Conservation (phyloP, 2,797 vertebrate species). For the Eurystomus glaucurus region DNA sequence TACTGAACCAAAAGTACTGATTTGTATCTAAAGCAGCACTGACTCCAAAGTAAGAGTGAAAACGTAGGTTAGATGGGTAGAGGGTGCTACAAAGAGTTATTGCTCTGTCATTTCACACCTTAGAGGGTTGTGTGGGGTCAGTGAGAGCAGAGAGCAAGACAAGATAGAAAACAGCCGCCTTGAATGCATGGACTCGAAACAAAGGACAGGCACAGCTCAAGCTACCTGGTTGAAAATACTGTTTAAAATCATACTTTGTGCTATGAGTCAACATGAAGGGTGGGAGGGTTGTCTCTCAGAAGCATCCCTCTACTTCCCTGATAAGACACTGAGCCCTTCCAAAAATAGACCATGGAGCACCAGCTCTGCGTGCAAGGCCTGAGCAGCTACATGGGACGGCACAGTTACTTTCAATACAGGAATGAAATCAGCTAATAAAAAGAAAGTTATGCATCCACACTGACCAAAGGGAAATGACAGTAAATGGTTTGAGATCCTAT, state of each 20-base stretch:
- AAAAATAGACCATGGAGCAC: neutral
- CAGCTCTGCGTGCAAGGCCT: neutral
- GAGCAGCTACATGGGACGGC: neutral
- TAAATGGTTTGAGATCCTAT: neutral
- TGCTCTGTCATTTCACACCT: neutral
- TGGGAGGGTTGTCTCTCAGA: neutral
- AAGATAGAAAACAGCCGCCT: neutral
- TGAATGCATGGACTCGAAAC: neutral
- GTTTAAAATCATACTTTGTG: neutral
- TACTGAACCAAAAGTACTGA: constrained; percentile 36
- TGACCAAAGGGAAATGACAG: neutral
- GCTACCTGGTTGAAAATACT: neutral
- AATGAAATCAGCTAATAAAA: neutral
- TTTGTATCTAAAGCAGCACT: constrained; percentile 18
- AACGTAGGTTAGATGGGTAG: neutral
- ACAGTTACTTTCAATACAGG: neutral
- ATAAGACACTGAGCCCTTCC: neutral
- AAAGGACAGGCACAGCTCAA: neutral
- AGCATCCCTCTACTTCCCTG: neutral
- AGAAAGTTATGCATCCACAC: neutral
- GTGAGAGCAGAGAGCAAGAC: neutral
- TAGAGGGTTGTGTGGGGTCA: neutral
- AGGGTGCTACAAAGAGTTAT: neutral
- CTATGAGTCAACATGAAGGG: neutral
- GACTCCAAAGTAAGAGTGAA: neutral